Evolutionary conservation across 1,140 invertebrate species (phyloP).

Genomic region (Zaprionus nigranus): DNA sequence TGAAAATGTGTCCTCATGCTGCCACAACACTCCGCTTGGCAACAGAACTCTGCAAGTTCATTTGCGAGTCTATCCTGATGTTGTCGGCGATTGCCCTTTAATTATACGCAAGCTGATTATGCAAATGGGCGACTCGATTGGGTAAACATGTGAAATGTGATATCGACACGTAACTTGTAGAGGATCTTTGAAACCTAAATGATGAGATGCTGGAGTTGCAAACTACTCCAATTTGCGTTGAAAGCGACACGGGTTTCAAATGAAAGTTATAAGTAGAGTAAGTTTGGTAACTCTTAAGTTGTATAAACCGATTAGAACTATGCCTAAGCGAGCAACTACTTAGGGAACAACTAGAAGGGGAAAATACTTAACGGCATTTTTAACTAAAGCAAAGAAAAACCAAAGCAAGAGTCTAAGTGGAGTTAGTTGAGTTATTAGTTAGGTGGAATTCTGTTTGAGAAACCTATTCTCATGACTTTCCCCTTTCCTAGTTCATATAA

Average conservation of each 20-base stretch:
- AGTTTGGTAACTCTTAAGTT: background rate
- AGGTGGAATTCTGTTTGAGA: no score
- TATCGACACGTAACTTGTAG: slow-evolving; percentile 29
- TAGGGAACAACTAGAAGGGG: background rate
- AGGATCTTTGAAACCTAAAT: slow-evolving; percentile 51
- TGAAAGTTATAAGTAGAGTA: background rate
- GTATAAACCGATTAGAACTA: background rate
- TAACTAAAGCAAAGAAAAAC: background rate
- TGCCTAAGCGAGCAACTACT: background rate
- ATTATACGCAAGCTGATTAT: slow-evolving; percentile 77
- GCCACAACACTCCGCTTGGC: slow-evolving; percentile 9
- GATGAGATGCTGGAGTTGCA: background rate
- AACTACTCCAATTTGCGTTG: background rate
- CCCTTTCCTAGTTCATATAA: no score
- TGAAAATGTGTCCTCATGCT: slow-evolving; percentile 53
- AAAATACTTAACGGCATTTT: background rate
- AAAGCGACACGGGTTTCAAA: background rate
- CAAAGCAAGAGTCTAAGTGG: no score
- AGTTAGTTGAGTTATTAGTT: no score
- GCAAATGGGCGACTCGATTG: slow-evolving; percentile 56
- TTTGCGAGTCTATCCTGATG: slow-evolving; percentile 1
- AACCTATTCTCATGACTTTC: no score
- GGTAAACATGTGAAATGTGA: slow-evolving; percentile 56
- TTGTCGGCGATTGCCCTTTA: slow-evolving; percentile 66
- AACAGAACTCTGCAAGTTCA: slow-evolving; percentile 4